Evolutionary conservation across 2,888 invertebrate species (phyloP), one percentile per base, ranked within the genome.

Genomic region (Dermolepida albohirtum): DNA sequence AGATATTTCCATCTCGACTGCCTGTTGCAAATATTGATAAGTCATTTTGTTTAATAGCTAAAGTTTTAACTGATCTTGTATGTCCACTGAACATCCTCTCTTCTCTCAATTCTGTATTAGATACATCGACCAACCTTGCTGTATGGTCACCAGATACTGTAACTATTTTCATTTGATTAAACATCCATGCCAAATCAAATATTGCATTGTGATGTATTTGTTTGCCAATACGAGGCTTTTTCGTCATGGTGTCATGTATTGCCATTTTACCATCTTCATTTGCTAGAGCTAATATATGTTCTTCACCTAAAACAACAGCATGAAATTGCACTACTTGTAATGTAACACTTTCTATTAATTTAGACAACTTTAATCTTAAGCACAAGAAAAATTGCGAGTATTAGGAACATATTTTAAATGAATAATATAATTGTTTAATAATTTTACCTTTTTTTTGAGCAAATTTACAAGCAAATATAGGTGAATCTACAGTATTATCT

Each of bases 181-280:
- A 91, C 84, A 91, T 90, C 96, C 96, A 97, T 0, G 92, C 91
- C 63, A 96, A 80, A 81, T 96, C 96, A 80, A 96, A 96, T 39
- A 96, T 91, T 0, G 96, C 96, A 86, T 96, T 96, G 76, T 87
- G 88, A 82, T 96, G 96, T 68, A 86, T 87, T 75, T 84, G 76
- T 92, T 93, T 73, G 80, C 86, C 82, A 82, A 75, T 71, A 69
- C 79, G 70, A 39, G 72, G 69, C 34, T 63, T 57, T 11, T 64
- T 63, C 0, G 52, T 66, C 39, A 57, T 68, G 5, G 73, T 78
- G 64, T 84, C 89, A 84, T 90, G 88, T 65, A 88, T 85, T 57
- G 89, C 88, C 43, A 93, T 85, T 75, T 86, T 88, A 17, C 95
- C 96, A 84, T 94, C 93, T 84, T 96, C 95, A 80, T 95, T 94